Base-by-base conservation (phyloP, 1,140 invertebrate genomes). In the Colletes latitarsis region DNA sequence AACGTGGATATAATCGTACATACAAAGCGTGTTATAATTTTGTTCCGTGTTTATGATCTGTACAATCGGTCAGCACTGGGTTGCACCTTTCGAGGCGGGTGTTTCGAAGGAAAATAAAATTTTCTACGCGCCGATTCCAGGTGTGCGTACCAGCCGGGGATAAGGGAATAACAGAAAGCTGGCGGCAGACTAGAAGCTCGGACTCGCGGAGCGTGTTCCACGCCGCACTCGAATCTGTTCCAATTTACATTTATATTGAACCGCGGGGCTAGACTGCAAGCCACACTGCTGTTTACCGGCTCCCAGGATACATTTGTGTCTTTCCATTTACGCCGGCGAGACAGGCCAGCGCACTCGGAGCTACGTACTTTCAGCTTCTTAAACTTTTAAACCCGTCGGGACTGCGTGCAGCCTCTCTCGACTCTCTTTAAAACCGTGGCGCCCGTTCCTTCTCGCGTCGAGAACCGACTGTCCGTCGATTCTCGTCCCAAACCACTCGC, bases 181-280 rank as follows among this genome's bases (percentile, higher is more conserved):
- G 52, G 49, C 46, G 79, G 30, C 62, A 85, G 84, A n/a, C 53
- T 67, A 17, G 17, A 75, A 82, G 63, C 70, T 53, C 55, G 74
- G 77, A 67, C 67, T 80, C 52, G n/a, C 67, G 70, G 30, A 69
- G 75, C 82, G 64, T 76, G 85, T 86, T 87, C 77, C 88, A 79
- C 78, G 84, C 87, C 89, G 86, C 88, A 83, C 89, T 90, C 84
- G 88, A 91, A 92, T 92, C 90, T 91, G 90, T 90, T 92, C 90
- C 89, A 89, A 93, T 93, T 93, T 93, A 92, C 92, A 93, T 93
- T 92, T 92, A 93, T 93, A 93, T 93, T 93, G 92, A 92, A 92
- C 90, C 89, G 85, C 90, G 85, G 49, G 88, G 88, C 88, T 87
- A 90, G 86, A 60, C 78, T 87, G 86, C 84, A 83, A 90, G 85